Base-by-base conservation (phyloP, 2,113 vertebrate genomes). In the Xyliphius kryptos region DNA sequence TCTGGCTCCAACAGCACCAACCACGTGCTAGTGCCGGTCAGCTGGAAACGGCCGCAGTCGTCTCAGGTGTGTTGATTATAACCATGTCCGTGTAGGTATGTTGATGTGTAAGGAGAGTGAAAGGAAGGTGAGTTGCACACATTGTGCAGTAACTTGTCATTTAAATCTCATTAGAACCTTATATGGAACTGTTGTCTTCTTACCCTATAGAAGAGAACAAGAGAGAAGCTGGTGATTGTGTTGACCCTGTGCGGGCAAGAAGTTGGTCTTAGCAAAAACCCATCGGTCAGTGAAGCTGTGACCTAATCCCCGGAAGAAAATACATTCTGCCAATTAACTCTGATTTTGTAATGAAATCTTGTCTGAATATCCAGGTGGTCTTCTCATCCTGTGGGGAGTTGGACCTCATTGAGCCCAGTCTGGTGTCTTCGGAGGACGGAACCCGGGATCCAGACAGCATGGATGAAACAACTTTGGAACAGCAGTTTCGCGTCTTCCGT, bases 191-290 rank as follows among this genome's bases (percentile, higher is more conserved):
- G n/a, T n/a, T n/a, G n/a, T n/a, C n/a, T n/a, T n/a, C n/a, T n/a
- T n/a, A n/a, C n/a, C n/a, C n/a, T n/a, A n/a, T n/a, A 98, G 96
- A 98, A 97, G 85, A 89, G 93, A 74, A 98, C 94, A 37, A 90
- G 96, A 73, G 96, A 98, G 78, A 98, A 97, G 77, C 80, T 99
- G 80, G 95, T 98, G 44, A 95, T 93, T 0, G 96, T 99, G 47
- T 89, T 99, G 72, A 94, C 94, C 49, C 84, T 99, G 0, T 99
- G 96, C 72, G 96, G 95, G 75, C 95, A 99, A 84, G 94, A 99
- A 85, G 94, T 98, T 41, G 95, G 95, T 66, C 85, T 98, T 68
- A 96, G 93, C 68, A 99, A 99, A 88, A 98, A 98, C 62, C 96
- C 96, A 57, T 98, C 96, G 14, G 96, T 99, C 84, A 91, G 92